Evolutionary conservation across 2,888 invertebrate species (phyloP).

Genomic region (Phragmatobia fuliginosa): DNA sequence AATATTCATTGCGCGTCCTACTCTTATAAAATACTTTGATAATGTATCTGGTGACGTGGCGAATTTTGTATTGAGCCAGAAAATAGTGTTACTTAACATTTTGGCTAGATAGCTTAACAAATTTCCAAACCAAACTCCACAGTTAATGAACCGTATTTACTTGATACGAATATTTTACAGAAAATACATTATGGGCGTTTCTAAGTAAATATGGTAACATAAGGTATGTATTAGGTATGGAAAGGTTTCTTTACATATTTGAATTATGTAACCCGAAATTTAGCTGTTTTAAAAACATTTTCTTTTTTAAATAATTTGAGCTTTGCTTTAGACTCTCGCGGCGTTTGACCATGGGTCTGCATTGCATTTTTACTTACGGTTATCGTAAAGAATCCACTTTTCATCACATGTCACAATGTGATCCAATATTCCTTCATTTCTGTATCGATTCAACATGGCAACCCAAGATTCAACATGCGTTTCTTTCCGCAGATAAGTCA

Average conservation of each 20-base stretch:
- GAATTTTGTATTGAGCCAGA: slow-evolving; percentile 19
- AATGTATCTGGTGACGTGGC: slow-evolving; percentile 39
- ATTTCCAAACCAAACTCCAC: slow-evolving; percentile 19
- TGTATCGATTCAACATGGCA: too few relatives aligned
- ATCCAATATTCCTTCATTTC: too few relatives aligned
- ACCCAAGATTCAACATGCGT: too few relatives aligned
- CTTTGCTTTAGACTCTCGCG: too few relatives aligned
- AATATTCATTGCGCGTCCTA: slow-evolving; percentile 41
- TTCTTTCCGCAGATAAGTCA: too few relatives aligned
- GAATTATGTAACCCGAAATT: not conserved
- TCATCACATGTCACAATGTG: too few relatives aligned
- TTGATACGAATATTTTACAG: slow-evolving; percentile 20
- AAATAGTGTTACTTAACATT: slow-evolving; percentile 40
- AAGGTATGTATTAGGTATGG: not conserved
- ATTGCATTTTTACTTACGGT: too few relatives aligned
- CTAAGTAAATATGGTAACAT: too few relatives aligned
- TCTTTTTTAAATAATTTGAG: not conserved
- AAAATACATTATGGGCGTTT: not conserved
- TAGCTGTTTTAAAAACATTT: not conserved
- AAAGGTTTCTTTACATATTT: not conserved
- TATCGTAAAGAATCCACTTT: too few relatives aligned
- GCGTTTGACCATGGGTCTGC: too few relatives aligned
- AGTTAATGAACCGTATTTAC: slow-evolving; percentile 6
- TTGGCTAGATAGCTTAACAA: slow-evolving; percentile 18
- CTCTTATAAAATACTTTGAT: slow-evolving; percentile 26